Evolutionary conservation across 2,888 invertebrate genomes (phyloP).

Genomic region (Drosophila cognata): DNA sequence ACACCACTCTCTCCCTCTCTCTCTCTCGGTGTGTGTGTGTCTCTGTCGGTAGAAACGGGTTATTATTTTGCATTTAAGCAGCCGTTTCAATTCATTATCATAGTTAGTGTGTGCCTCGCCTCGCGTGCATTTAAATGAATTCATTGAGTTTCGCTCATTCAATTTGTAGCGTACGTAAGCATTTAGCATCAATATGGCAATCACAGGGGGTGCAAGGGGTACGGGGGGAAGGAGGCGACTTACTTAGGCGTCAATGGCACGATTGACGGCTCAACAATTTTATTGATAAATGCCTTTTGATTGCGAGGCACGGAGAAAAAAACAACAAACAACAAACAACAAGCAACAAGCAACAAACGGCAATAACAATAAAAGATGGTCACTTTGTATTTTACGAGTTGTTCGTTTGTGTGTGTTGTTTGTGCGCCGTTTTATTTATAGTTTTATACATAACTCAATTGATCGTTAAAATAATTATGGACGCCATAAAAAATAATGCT

Average conservation of each 20-base stretch:
- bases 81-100: constrained; percentile 77
- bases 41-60: constrained; percentile 62
- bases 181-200: constrained; percentile 56
- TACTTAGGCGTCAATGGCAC: constrained; percentile 60
- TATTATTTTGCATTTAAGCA: constrained; percentile 76
- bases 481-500: constrained; percentile 65
- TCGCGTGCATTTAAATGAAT: constrained; percentile 80
- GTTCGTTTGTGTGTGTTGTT: constrained; percentile 5
- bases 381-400: constrained; percentile 20
- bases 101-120: constrained; percentile 62
- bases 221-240: constrained; percentile 3
- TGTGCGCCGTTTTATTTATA: constrained; percentile 20
- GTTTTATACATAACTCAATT: constrained; percentile 76
- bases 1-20: background rate
- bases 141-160: constrained; percentile 77
- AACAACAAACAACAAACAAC: constrained; percentile 2
- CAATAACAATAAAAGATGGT: constrained; percentile 43
- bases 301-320: constrained; percentile 8
- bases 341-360: background rate
- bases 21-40: background rate
- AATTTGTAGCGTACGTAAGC: constrained; percentile 74
- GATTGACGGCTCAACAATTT: constrained; percentile 50
- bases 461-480: constrained; percentile 82
- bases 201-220: background rate
- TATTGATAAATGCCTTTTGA: constrained; percentile 66